Base-by-base conservation (phyloP, 2,113 vertebrate genomes). In the Phylloscopus trochiloides region DNA sequence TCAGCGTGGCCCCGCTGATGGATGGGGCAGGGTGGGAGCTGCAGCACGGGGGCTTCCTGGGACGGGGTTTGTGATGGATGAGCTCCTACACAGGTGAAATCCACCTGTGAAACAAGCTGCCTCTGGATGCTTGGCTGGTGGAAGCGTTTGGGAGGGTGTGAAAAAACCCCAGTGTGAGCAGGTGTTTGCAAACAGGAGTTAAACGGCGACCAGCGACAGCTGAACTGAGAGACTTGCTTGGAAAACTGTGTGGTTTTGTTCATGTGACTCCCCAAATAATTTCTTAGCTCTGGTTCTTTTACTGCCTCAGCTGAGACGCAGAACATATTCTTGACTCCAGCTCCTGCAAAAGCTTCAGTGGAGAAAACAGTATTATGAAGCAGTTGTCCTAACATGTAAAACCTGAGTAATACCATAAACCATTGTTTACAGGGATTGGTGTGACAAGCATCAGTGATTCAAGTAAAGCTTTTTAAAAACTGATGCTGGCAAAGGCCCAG, bases 81-180 rank as follows among this genome's bases (percentile, higher is more conserved):
- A 72, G 66, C 70, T 84, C 52, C 83, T 17, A 7, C 74, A 22
- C 81, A 90, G 89, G 90, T 96, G 80, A 86, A 76, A 86, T 86
- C 79, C 91, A 88, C 92, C 90, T 86, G 79, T 83, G 88, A 80
- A 58, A 86, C 92, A 89, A 94, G 90, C 78, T 93, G 85, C 76
- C 40, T 58, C 21, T 6, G 14, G 63, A 6, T 80, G 1, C 50
- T 50, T 29, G 20, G 47, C 85, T 59, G 29, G 0, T 47, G 75
- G 3, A 47, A 86, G 51, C 54, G 6, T 73, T 54, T 50, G 71
- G 88, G 59, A 18, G 12, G 17, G 34, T 36, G 47, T 31, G 72
- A 5, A 7, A 13, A 54, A 66, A 12, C 12, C 3, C 2, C 21
- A 2, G 24, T 25, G 59, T 11, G 52, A 88, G 51, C 63, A 59